These are phyloP conservation scores for Xyrauchen texanus DNA, from an alignment of 2,113 vertebrate genomes.

Conservation along the genomic window DNA sequence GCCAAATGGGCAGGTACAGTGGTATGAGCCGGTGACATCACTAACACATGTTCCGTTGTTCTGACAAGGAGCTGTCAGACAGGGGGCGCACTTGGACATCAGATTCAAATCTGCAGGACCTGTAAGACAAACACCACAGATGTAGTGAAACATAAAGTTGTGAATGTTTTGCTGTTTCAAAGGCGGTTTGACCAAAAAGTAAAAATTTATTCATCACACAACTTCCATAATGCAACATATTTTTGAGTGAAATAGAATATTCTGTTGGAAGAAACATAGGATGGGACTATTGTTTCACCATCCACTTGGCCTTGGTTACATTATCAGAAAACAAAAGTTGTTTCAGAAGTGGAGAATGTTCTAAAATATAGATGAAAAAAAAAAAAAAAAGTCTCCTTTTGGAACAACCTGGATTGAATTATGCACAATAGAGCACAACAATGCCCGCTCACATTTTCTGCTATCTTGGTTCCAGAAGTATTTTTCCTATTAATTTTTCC, in stretches of 20 bases:
- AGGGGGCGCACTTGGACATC: conserved; percentile 90
- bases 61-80: conserved; percentile 86
- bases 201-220: no score
- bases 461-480: no score
- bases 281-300: not conserved
- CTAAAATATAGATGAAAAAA: no score
- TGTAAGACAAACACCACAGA: conserved; percentile 50
- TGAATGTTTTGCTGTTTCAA: no score
- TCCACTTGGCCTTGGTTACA: not conserved
- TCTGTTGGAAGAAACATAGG: not conserved
- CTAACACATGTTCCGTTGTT: conserved; percentile 91
- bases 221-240: no score
- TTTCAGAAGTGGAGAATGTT: not conserved
- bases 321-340: not conserved
- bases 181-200: no score
- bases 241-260: not conserved
- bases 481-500: no score
- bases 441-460: no score
- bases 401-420: no score
- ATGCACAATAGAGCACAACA: no score
- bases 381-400: no score
- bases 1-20: conserved; percentile 88
- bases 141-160: not conserved
- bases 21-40: conserved; percentile 82
- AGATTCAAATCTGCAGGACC: conserved; percentile 84